A percentile compares a stretch with the other conserved stretches of the same genome.
phyloP scores from a whole-genome alignment of 2,888 invertebrate species.

The Vandiemenella viatica region DNA sequence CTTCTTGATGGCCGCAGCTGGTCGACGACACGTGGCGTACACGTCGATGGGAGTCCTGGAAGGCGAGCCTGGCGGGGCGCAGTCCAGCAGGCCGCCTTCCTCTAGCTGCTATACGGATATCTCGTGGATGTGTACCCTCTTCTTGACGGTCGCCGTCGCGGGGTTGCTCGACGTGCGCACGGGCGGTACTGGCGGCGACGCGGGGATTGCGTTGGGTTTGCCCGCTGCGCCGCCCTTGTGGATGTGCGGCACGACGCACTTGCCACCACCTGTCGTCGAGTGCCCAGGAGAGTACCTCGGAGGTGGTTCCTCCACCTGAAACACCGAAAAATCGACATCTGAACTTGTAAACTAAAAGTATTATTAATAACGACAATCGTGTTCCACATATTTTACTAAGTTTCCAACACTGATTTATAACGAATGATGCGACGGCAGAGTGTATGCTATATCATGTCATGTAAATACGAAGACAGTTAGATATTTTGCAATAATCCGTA shows the following conservation, averaged over 20 bases:
- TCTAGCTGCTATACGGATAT: conserved; percentile 62
- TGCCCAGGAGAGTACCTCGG: conserved; percentile 38
- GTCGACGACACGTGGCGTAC: too few relatives aligned
- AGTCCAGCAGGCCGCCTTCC: conserved; percentile 16
- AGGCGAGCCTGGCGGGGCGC: background rate
- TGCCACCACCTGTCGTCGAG: conserved; percentile 28
- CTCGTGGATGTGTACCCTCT: conserved; percentile 66
- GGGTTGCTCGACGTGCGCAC: conserved; percentile 28
- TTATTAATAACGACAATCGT: background rate
- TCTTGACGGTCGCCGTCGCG: conserved; percentile 37
- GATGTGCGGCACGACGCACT: conserved; percentile 18
- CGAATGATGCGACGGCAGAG: too few relatives aligned
- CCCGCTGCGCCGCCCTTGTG: conserved; percentile 20
- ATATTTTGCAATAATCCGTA: too few relatives aligned
- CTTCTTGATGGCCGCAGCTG: too few relatives aligned
- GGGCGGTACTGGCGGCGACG: conserved; percentile 27
- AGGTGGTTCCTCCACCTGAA: conserved; percentile 29
- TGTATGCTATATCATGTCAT: too few relatives aligned
- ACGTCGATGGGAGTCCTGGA: too few relatives aligned
- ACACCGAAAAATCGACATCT: conserved; percentile 3
- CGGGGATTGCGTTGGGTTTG: conserved; percentile 21
- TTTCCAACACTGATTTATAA: conserved; percentile 16
- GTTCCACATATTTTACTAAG: background rate
- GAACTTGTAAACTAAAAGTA: conserved; percentile 6
- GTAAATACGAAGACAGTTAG: too few relatives aligned